These are phyloP conservation scores for Watsonalla cultraria DNA, from an alignment of 2,888 invertebrate genomes.

Conservation along the genomic window DNA sequence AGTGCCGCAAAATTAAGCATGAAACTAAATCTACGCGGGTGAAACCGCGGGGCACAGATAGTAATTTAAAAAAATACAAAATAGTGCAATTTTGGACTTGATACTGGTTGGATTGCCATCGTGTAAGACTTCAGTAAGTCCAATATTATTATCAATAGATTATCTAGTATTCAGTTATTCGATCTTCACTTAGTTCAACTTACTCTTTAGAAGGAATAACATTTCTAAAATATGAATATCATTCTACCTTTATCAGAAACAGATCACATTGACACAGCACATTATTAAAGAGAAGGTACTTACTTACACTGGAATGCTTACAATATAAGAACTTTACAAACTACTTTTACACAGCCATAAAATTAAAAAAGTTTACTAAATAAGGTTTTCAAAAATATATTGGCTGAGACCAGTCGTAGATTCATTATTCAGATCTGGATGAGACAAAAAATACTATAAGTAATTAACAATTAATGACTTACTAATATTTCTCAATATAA, in stretches of 20 bases:
- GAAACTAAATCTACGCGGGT: too few species aligned
- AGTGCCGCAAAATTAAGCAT: too few species aligned
- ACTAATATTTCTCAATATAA: too few species aligned
- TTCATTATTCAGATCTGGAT: not conserved
- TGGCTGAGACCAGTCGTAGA: not conserved
- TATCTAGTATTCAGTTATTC: too few species aligned
- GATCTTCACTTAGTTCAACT: too few species aligned
- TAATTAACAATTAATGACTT: too few species aligned
- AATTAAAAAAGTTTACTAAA: not conserved
- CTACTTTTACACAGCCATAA: not conserved
- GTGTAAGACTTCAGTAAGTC: too few species aligned
- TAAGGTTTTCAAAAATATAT: not conserved
- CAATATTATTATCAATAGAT: too few species aligned
- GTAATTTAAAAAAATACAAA: too few species aligned
- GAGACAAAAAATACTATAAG: not conserved
- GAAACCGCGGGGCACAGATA: too few species aligned
- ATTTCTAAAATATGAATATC: not conserved
- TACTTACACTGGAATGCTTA: not conserved
- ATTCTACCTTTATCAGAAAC: not conserved
- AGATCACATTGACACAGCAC: not conserved
- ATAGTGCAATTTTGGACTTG: too few species aligned
- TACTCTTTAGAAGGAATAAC: not conserved
- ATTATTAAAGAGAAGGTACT: not conserved
- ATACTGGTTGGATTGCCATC: too few species aligned
- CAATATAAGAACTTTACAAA: not conserved